Evolutionary conservation across 2,797 vertebrate genomes (phyloP), one percentile per base, ranked within the genome.

Genomic region (Momotus momota): DNA sequence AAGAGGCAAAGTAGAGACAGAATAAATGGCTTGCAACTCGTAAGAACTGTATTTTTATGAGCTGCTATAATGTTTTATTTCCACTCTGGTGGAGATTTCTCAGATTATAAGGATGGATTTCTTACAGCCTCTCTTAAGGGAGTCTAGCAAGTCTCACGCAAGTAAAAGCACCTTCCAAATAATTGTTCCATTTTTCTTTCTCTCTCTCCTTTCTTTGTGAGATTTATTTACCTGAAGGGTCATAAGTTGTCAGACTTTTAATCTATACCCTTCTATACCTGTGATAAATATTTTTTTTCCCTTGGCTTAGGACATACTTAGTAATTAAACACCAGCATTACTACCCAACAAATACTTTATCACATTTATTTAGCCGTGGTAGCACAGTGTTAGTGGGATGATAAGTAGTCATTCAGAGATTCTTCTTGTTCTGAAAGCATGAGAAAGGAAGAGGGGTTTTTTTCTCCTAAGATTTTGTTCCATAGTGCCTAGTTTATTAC

Each of bases 111-210:
- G 58, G 46, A 58, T 66, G 35, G 35, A 51, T 91, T 94, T 35
- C n/a, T 93, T 94, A 49, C 46, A 86, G 40, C 51, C 21, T 93
- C 29, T 81, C n/a, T 62, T 78, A 35, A 61, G 52, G 46, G 58
- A 91, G 10, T 55, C 25, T 61, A 61, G 35, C 40, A 86, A 67
- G 16, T 89, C 48, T 83, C 11, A 14, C 49, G 27, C 54, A 95
- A 90, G 78, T 81, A 90, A 90, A 88, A 90, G 31, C n/a, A 60
- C 70, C n/a, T 91, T 90, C 33, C 45, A 35, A 81, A 74, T 86
- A 75, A 61, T 51, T 51, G 20, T 57, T 90, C 12, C 9, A 49
- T 82, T 95, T 89, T 10, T 75, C 10, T 72, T 66, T 65, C 31
- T 81, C 10, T 62, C 13, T 71, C 2, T 5, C 5, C 51, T 60